Evolutionary conservation across 1,140 invertebrate genomes (phyloP), one percentile per base, ranked within the genome.

Genomic region (Aphaenogaster ashmeadi): DNA sequence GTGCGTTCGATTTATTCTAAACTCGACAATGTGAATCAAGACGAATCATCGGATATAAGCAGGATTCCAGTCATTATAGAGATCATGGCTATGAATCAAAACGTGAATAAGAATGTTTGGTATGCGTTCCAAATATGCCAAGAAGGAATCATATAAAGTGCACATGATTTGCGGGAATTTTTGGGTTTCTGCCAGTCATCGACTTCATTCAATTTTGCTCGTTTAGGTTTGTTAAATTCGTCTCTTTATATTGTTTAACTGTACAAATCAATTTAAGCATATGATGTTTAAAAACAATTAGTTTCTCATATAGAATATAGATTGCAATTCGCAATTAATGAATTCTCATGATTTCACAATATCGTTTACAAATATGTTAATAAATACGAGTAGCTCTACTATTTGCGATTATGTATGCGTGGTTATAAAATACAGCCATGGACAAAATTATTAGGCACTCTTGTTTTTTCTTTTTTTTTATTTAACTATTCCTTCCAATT

Each of bases 21-120:
- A 60, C 27, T 83, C 27, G 15, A 74, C 56, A 72, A n/a, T 47
- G 38, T 33, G 8, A 56, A 56, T 80, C 21, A 54, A 66, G 18
- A 15, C 44, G 13, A 38, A 50, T 79, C 44, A n/a, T 79, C 44
- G 47, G 33, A 27, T 36, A 36, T 79, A 47, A 79, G 1, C n/a
- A 13, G 11, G 11, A 78, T 33, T 80, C 8, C 13, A 27, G 4
- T 52, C 62, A 27, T 33, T 54, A 54, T 52, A n/a, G 4, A 41
- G 9, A 71, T 69, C 21, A 38, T 69, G 27, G n/a, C 47, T 41
- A 27, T 69, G 8, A 54, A 27, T 69, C 13, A 54, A 54, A 44
- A 52, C 2, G 4, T 52, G 44, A 50, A 18, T 71, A 41, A 41
- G 6, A 69, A 69, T 15, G 3, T 80, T 54, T 41, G 8, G 2